Percentiles rank a stretch among this genome's conserved stretches.
Conservation (phyloP, 2,113 vertebrate genomes). For the Archilochus colubris region DNA sequence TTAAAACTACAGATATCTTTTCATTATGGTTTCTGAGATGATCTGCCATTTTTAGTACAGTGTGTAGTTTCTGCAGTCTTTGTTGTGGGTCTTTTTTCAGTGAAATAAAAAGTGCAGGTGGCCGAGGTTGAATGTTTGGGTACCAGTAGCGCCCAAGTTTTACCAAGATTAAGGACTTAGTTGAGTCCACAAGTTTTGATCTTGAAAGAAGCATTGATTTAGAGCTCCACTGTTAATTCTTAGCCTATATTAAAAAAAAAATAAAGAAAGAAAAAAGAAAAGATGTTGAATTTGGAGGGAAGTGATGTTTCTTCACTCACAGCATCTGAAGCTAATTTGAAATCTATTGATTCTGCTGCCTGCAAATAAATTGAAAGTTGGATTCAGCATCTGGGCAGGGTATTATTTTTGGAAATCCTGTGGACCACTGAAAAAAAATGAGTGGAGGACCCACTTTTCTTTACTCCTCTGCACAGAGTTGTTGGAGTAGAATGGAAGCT, state of each 20-base stretch:
- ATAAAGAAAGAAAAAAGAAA: slow-evolving; percentile 29
- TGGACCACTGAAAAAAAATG: slow-evolving; percentile 30
- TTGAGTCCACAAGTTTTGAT: not conserved
- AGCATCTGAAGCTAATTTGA: slow-evolving; percentile 74
- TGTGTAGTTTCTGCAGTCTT: not conserved
- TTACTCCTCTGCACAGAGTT: slow-evolving; percentile 9
- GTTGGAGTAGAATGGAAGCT: slow-evolving; percentile 40
- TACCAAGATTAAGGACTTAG: slow-evolving; percentile 1
- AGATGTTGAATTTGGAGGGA: slow-evolving; percentile 68
- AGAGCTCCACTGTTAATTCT: slow-evolving; percentile 19
- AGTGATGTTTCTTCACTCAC: slow-evolving; percentile 37
- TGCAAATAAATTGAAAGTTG: slow-evolving; percentile 69
- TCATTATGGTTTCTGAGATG: not conserved
- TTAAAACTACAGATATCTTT: not conserved
- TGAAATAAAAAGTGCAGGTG: not conserved
- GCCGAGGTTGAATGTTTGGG: not conserved
- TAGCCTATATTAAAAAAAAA: not conserved
- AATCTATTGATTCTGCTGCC: slow-evolving; percentile 60
- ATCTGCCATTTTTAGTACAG: not conserved
- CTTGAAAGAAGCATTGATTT: slow-evolving; percentile 33
- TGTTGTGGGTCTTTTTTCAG: not conserved
- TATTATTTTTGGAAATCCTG: slow-evolving; percentile 75
- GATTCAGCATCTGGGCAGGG: slow-evolving; percentile 56
- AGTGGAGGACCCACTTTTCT: slow-evolving; percentile 26
- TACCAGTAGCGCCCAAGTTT: not conserved